phyloP scores from a whole-genome alignment of 1,140 invertebrate genomes.

The Charaxes varanes region DNA sequence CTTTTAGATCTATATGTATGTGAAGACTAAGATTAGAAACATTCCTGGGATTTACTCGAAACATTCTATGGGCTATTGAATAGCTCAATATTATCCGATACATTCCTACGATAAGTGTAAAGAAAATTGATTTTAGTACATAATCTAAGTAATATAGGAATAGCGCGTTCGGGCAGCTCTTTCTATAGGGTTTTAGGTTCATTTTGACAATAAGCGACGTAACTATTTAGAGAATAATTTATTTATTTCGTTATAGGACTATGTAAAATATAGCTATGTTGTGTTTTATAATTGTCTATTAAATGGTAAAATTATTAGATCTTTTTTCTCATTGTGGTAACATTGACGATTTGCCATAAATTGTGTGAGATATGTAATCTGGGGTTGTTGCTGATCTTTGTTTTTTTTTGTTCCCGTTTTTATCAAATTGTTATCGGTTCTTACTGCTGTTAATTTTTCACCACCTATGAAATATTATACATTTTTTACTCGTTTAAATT shows the following conservation, averaged over 20 bases:
- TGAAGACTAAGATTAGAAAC: constrained; percentile 7
- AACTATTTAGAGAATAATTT: constrained; percentile 62
- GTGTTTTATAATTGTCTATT: constrained; percentile 70
- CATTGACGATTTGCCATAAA: constrained; percentile 61
- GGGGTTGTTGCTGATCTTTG: no score
- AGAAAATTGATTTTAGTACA: constrained; percentile 41
- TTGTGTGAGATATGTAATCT: constrained; percentile 65
- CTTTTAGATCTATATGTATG: constrained; percentile 17
- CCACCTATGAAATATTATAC: no score
- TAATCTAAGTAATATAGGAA: constrained; percentile 43
- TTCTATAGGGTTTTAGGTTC: constrained; percentile 41
- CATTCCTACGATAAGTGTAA: constrained; percentile 9
- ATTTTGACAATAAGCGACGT: constrained; percentile 70
- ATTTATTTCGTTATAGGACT: constrained; percentile 71
- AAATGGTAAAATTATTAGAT: constrained; percentile 46
- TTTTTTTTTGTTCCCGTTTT: no score
- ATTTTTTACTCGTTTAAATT: no score
- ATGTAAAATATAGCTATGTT: constrained; percentile 68
- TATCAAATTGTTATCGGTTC: no score
- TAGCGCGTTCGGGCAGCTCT: constrained; percentile 21
- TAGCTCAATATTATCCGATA: neutral
- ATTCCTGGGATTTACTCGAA: neutral
- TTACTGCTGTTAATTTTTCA: no score
- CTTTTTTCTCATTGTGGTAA: constrained; percentile 46
- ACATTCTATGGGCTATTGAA: neutral